phyloP scores from a whole-genome alignment of 2,113 vertebrate genomes.

The Tachysurus vachellii region DNA sequence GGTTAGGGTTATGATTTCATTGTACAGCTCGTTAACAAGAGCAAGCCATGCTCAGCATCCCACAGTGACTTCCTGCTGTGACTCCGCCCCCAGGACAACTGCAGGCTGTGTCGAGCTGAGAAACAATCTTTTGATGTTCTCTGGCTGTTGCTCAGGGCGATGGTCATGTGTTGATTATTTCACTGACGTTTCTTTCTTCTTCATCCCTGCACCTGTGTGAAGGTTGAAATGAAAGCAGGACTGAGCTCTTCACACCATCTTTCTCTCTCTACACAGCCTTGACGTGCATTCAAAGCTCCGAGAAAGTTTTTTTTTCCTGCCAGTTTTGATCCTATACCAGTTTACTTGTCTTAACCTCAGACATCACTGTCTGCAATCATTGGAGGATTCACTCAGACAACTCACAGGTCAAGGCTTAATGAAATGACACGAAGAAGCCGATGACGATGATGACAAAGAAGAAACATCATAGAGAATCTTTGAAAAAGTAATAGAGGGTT shows the following conservation, averaged over 20 bases:
- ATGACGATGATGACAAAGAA: background rate
- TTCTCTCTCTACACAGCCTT: background rate
- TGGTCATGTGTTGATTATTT: conserved; percentile 48
- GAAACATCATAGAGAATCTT: background rate
- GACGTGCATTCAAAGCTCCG: background rate
- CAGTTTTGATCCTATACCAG: conserved; percentile 7
- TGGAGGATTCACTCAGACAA: background rate
- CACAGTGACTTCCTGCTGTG: background rate
- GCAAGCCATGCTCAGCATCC: background rate
- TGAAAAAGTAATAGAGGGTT: background rate
- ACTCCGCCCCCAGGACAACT: conserved; percentile 13
- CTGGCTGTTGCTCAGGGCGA: conserved; percentile 22
- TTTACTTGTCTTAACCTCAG: conserved; percentile 34
- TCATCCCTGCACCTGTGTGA: conserved; percentile 15
- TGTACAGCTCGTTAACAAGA: background rate
- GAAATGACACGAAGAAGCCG: background rate
- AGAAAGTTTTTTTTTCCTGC: background rate
- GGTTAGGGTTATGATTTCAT: too few relatives aligned
- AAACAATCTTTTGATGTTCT: conserved; percentile 39
- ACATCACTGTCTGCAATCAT: background rate
- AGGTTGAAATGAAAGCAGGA: conserved; percentile 34
- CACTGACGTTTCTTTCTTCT: conserved; percentile 32
- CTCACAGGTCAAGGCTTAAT: background rate
- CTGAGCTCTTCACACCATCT: conserved; percentile 28
- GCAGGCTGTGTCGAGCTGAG: background rate